Evolutionary conservation across 2,797 vertebrate genomes (phyloP).

Genomic region (Loriculus beryllinus): DNA sequence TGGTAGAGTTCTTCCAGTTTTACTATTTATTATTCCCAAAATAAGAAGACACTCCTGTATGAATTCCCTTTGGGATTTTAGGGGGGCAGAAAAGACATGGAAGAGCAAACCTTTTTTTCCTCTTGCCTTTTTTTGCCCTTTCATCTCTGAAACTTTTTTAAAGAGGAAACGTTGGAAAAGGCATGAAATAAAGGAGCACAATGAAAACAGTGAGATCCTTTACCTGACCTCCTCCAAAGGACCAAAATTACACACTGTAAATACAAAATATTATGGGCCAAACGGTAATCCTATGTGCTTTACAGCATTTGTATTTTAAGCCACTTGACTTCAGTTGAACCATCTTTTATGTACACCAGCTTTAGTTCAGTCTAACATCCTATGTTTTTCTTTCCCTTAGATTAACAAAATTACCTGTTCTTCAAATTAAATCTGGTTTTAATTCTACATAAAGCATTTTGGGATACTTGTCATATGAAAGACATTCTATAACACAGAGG

Average conservation of each 20-base stretch:
- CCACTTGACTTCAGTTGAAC: neutral
- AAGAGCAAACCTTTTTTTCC: neutral
- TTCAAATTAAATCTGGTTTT: conserved; percentile 62
- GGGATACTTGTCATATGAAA: conserved; percentile 22
- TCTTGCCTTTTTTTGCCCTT: neutral
- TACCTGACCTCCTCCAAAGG: neutral
- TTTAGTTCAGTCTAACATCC: conserved; percentile 2
- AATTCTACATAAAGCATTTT: conserved; percentile 47
- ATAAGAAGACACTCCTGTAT: neutral
- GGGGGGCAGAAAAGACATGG: neutral
- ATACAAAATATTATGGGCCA: neutral
- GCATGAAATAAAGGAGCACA: neutral
- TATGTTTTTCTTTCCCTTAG: conserved; percentile 32
- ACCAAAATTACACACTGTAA: neutral
- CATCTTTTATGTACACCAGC: conserved; percentile 14
- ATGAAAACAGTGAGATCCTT: neutral
- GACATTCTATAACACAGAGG: conserved; percentile 43
- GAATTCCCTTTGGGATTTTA: neutral
- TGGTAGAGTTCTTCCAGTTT: neutral
- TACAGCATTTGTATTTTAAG: neutral
- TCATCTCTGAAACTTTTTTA: neutral
- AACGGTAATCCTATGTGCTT: neutral
- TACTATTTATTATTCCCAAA: neutral
- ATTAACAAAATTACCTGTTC: conserved; percentile 64
- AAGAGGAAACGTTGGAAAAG: neutral